Percentiles rank a stretch among this genome's conserved stretches.
phyloP scores from a whole-genome alignment of 2,797 vertebrate genomes.

The Lacerta bilineata region DNA sequence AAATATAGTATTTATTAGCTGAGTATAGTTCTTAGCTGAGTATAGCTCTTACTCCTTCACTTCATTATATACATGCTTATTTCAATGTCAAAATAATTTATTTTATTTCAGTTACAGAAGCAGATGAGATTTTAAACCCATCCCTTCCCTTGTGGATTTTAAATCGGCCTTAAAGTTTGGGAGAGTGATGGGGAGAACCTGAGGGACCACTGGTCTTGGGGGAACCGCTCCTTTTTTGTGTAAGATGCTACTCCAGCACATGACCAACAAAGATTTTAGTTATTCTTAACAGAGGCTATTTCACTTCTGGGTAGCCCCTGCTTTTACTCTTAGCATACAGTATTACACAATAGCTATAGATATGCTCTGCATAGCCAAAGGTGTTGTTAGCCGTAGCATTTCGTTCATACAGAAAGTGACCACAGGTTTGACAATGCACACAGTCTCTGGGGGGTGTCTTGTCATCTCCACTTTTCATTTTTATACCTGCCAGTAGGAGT shows the following conservation, averaged over 20 bases:
- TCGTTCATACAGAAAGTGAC: not conserved
- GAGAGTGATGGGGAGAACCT: not conserved
- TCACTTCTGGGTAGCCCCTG: not conserved
- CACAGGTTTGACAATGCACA: too few relatives aligned
- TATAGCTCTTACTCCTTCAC: not conserved
- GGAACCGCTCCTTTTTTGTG: too few relatives aligned
- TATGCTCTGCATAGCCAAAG: not conserved
- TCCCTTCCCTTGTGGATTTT: too few relatives aligned
- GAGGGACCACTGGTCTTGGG: not conserved
- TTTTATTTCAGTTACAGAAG: too few relatives aligned
- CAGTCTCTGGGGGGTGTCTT: too few relatives aligned
- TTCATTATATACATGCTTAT: not conserved
- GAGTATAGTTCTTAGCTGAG: constrained; percentile 12
- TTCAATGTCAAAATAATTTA: constrained; percentile 27
- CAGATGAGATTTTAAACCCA: too few relatives aligned
- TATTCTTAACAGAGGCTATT: not conserved
- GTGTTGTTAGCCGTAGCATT: not conserved
- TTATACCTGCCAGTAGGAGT: constrained; percentile 33
- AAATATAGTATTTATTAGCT: not conserved
- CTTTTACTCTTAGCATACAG: not conserved
- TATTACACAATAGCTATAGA: not conserved
- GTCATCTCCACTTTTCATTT: constrained; percentile 2
- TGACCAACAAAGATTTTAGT: not conserved
- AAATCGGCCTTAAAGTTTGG: not conserved
- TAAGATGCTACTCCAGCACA: not conserved